phyloP scores from a whole-genome alignment of 2,113 vertebrate genomes.

The Centropus unirufus region DNA sequence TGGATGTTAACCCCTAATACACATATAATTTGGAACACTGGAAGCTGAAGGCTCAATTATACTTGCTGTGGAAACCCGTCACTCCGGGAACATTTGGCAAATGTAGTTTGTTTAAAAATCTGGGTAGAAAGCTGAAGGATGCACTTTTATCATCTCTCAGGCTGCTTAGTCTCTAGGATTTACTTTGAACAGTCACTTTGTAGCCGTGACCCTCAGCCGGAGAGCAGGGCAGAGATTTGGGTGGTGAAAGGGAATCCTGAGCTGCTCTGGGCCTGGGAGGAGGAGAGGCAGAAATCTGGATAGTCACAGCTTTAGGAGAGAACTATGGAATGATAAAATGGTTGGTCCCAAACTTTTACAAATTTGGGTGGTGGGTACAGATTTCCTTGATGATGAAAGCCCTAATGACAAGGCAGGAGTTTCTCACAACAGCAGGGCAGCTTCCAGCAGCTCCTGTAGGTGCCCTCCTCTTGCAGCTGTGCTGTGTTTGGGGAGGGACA shows the following conservation, averaged over 20 bases:
- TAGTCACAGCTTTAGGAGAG: background rate
- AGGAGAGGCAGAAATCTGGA: background rate
- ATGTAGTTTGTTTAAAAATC: background rate
- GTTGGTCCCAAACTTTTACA: background rate
- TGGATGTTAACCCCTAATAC: background rate
- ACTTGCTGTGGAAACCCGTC: background rate
- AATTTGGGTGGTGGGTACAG: background rate
- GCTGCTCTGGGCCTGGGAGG: background rate
- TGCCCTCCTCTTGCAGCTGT: background rate
- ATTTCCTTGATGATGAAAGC: background rate
- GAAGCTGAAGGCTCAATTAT: background rate
- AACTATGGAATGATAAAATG: background rate
- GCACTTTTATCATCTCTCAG: background rate
- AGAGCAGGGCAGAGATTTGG: background rate
- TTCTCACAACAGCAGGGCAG: background rate
- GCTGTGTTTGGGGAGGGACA: background rate
- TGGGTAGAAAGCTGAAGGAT: background rate
- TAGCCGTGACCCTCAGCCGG: background rate
- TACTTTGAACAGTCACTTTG: background rate
- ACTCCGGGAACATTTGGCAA: background rate
- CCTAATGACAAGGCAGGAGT: background rate
- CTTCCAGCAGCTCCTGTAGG: background rate
- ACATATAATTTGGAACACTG: background rate
- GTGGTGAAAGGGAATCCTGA: background rate
- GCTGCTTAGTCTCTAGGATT: background rate